Evolutionary conservation across 2,113 vertebrate species (phyloP).

Genomic region (Gallinago undulata): DNA sequence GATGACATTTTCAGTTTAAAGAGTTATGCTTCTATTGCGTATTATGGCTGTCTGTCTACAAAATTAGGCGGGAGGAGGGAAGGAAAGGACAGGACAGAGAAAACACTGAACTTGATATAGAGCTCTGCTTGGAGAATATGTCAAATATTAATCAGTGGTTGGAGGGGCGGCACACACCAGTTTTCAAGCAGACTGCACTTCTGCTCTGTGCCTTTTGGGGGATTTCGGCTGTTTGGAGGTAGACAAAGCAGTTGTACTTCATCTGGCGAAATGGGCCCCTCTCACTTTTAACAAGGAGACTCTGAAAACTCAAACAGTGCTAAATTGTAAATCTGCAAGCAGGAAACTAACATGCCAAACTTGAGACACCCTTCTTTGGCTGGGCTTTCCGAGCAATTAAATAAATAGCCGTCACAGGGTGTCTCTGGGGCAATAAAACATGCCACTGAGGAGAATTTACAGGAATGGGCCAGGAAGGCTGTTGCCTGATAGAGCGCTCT

Average conservation of each 20-base stretch:
- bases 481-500: constrained; percentile 29
- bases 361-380: constrained; percentile 64
- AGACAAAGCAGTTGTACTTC: constrained; percentile 64
- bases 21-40: constrained; percentile 82
- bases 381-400: constrained; percentile 75
- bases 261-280: constrained; percentile 60
- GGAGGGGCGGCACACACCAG: constrained; percentile 68
- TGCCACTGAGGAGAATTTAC: constrained; percentile 68
- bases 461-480: constrained; percentile 30
- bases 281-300: constrained; percentile 64
- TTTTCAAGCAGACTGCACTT: constrained; percentile 70
- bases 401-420: constrained; percentile 68
- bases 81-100: constrained; percentile 54
- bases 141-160: constrained; percentile 86
- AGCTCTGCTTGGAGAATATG: constrained; percentile 82
- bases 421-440: constrained; percentile 64
- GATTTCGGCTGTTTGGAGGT: background rate
- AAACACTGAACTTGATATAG: constrained; percentile 83
- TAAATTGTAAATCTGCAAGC: constrained; percentile 79
- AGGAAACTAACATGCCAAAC: constrained; percentile 70
- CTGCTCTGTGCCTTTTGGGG: constrained; percentile 70
- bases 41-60: constrained; percentile 80
- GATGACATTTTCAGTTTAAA: constrained; percentile 96
- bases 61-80: constrained; percentile 58
- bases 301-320: constrained; percentile 68